Evolutionary conservation across 2,888 invertebrate genomes (phyloP).

Genomic region (Andricus quercusramuli): DNA sequence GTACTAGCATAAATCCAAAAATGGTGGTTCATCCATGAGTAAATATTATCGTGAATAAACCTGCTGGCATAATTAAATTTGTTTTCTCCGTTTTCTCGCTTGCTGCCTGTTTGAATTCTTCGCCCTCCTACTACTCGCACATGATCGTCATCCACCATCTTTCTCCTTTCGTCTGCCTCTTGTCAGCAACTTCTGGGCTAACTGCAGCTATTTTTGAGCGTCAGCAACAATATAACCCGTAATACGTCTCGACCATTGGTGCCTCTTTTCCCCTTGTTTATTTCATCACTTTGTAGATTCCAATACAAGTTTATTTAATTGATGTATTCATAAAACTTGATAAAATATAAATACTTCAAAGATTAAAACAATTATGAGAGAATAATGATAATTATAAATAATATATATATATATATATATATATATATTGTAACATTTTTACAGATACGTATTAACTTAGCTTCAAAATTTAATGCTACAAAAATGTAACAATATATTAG

Average conservation of each 20-base stretch:
- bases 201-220: constrained; percentile 49
- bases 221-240: constrained; percentile 47
- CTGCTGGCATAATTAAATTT: constrained; percentile 14
- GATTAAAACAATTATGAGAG: too few relatives aligned
- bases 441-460: background rate
- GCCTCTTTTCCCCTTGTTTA: background rate
- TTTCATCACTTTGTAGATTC: background rate
- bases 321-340: too few relatives aligned
- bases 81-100: background rate
- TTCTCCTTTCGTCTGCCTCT: constrained; percentile 49
- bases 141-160: constrained; percentile 25
- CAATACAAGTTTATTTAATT: too few relatives aligned
- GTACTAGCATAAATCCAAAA: constrained; percentile 21
- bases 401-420: too few relatives aligned
- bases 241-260: constrained; percentile 23
- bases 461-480: too few relatives aligned
- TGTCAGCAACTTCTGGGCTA: constrained; percentile 55
- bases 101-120: background rate
- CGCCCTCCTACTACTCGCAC: constrained; percentile 8
- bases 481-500: too few relatives aligned
- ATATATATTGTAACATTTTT: background rate
- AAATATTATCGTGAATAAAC: constrained; percentile 21
- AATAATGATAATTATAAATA: too few relatives aligned
- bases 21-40: constrained; percentile 12
- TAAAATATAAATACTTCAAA: too few relatives aligned